These are phyloP conservation scores for Molanna angustata DNA, from an alignment of 2,888 invertebrate genomes.

Conservation along the genomic window DNA sequence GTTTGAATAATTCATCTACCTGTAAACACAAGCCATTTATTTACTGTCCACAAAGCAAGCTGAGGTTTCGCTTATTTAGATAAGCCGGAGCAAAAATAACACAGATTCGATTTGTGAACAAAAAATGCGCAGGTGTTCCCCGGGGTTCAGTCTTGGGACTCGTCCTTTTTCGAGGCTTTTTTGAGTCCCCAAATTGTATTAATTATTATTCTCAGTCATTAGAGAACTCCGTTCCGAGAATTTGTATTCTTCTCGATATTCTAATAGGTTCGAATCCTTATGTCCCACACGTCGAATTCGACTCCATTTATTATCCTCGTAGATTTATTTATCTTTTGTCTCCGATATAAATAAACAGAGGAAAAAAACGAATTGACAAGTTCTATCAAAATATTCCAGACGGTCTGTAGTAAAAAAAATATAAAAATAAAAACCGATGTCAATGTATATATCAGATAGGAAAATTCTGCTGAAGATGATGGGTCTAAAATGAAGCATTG, in stretches of 20 bases:
- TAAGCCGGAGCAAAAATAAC: conserved; percentile 23
- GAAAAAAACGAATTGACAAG: no score
- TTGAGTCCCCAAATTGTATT: conserved; percentile 24
- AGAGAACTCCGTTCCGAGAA: conserved; percentile 28
- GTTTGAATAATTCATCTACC: conserved; percentile 30
- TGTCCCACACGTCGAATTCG: no score
- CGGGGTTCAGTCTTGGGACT: conserved; percentile 19
- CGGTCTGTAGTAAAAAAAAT: no score
- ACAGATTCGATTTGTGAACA: conserved; percentile 11
- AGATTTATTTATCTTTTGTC: not conserved
- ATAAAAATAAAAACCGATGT: no score
- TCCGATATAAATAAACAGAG: no score
- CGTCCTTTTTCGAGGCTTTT: conserved; percentile 21
- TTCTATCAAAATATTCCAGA: no score
- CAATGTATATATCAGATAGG: no score
- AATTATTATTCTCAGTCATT: conserved; percentile 32
- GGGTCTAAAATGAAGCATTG: no score
- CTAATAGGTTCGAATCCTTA: no score
- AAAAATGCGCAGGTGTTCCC: conserved; percentile 31
- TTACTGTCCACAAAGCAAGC: conserved; percentile 30
- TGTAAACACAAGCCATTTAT: conserved; percentile 19
- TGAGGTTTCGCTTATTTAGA: conserved; percentile 25
- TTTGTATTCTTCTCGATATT: conserved; percentile 12
- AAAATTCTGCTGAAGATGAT: no score
- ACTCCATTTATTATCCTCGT: no score